These are phyloP conservation scores for Pristionchus fissidentatus DNA, from an alignment of 2,888 invertebrate species.

Conservation along the genomic window DNA sequence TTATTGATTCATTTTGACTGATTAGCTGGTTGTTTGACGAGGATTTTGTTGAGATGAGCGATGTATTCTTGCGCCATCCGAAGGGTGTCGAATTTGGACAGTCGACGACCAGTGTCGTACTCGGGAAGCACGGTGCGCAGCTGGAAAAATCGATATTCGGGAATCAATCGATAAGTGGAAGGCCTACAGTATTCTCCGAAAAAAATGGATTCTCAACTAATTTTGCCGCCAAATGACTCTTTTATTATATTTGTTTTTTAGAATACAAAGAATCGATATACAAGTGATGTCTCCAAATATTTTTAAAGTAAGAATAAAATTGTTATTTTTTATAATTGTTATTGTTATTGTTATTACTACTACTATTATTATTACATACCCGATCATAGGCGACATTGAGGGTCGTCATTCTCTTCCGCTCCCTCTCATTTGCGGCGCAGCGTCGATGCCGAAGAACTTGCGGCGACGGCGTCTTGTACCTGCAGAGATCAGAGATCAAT, in stretches of 20 bases:
- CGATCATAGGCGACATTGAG: constrained; percentile 74
- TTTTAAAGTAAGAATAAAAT: no score
- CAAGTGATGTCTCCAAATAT: not conserved
- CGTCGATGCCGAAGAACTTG: constrained; percentile 67
- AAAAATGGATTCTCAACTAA: no score
- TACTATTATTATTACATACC: constrained; percentile 54
- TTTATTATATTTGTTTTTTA: no score
- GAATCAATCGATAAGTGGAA: not conserved
- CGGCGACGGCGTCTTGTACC: constrained; percentile 75
- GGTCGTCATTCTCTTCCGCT: constrained; percentile 73
- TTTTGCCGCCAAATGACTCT: no score
- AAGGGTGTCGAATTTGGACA: constrained; percentile 75
- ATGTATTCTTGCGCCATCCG: constrained; percentile 75
- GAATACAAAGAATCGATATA: not conserved
- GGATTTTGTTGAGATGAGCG: constrained; percentile 60
- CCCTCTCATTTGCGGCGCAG: constrained; percentile 72
- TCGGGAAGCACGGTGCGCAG: constrained; percentile 74
- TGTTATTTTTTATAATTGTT: no score
- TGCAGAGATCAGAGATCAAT: constrained; percentile 27
- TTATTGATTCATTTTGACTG: not conserved
- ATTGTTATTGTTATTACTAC: no score
- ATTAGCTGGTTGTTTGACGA: constrained; percentile 40
- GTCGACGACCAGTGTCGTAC: constrained; percentile 71
- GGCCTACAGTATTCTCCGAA: not conserved
- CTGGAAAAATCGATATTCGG: constrained; percentile 54